Evolutionary conservation across 2,113 vertebrate genomes (phyloP), one percentile per base, ranked within the genome.

Genomic region (Pipra filicauda): DNA sequence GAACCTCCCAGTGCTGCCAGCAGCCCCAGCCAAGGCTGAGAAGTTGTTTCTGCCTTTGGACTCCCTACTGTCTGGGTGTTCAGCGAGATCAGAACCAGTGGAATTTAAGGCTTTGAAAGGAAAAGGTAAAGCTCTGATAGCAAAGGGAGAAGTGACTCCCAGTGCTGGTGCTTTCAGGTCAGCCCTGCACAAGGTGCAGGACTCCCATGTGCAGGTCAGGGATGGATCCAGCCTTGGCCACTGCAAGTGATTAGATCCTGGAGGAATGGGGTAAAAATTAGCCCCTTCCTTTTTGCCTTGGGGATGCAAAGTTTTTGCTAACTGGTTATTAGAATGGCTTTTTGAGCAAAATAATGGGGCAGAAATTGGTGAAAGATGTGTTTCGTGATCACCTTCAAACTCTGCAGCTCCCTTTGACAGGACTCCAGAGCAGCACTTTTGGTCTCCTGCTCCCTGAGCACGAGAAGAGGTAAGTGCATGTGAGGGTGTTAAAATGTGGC

Each of bases 181-280:
- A 85, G 58, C 49, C 57, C 58, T 39, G 33, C 43, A 30, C 31
- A 37, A 1, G 2, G 54, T 17, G 52, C 58, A 58, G 49, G 21
- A 20, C 30, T 79, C 55, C 55, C 11, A 0, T 23, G n/a, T 3
- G 6, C 51, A 21, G 0, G 0, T 6, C 27, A 59, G 57, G 44
- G 55, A 27, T 3, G 5, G 67, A 39, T 65, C 39, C 61, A 82
- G 44, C 61, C 58, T 55, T 49, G 66, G 54, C 44, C 27, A 8
- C 69, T 33, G 72, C 84, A 23, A 12, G 8, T 6, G 37, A 8
- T 17, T 12, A 19, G 58, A 35, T 57, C 46, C 80, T 70, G 58
- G n/a, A 69, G 23, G 37, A 71, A 77, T 22, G 6, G 43, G 15
- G 12, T 62, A 15, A 77, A 52, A 84, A 12, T 48, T 26, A 62